These are phyloP conservation scores for Pogonocherus hispidulus DNA, from an alignment of 2,888 invertebrate genomes.

Conservation along the genomic window DNA sequence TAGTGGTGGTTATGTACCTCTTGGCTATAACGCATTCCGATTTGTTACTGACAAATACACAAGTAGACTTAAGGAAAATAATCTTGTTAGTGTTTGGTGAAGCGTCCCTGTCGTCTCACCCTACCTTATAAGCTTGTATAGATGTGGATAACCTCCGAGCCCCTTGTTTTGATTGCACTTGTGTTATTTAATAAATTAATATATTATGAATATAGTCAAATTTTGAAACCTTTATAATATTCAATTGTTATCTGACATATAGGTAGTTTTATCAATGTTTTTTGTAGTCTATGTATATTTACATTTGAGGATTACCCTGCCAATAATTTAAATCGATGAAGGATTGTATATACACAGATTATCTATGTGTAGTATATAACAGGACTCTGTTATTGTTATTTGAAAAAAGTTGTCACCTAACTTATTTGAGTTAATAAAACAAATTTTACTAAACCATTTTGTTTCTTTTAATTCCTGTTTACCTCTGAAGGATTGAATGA, in stretches of 20 bases:
- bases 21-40: slow-evolving; percentile 23
- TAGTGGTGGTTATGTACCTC: neutral
- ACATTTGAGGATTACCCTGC: slow-evolving; percentile 58
- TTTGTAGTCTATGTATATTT: slow-evolving; percentile 68
- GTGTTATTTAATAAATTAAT: slow-evolving; percentile 63
- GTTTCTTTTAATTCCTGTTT: slow-evolving; percentile 24
- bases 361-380: slow-evolving; percentile 68
- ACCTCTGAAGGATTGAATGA: too few relatives aligned
- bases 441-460: slow-evolving; percentile 65
- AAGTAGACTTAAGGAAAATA: slow-evolving; percentile 54
- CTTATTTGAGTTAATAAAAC: slow-evolving; percentile 70
- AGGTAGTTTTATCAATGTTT: slow-evolving; percentile 69
- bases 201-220: slow-evolving; percentile 60
- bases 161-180: slow-evolving; percentile 62
- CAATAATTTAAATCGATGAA: slow-evolving; percentile 57
- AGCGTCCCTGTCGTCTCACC: slow-evolving; percentile 30
- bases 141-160: slow-evolving; percentile 62
- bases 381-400: slow-evolving; percentile 69
- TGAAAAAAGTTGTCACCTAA: slow-evolving; percentile 68
- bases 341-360: slow-evolving; percentile 67
- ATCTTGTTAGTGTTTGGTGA: slow-evolving; percentile 60
- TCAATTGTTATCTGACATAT: slow-evolving; percentile 67
- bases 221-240: slow-evolving; percentile 64
- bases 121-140: slow-evolving; percentile 58
- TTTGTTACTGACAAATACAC: slow-evolving; percentile 53